These are phyloP conservation scores for Poeciliopsis turneri DNA, from an alignment of 2,797 vertebrate species.

Conservation along the genomic window DNA sequence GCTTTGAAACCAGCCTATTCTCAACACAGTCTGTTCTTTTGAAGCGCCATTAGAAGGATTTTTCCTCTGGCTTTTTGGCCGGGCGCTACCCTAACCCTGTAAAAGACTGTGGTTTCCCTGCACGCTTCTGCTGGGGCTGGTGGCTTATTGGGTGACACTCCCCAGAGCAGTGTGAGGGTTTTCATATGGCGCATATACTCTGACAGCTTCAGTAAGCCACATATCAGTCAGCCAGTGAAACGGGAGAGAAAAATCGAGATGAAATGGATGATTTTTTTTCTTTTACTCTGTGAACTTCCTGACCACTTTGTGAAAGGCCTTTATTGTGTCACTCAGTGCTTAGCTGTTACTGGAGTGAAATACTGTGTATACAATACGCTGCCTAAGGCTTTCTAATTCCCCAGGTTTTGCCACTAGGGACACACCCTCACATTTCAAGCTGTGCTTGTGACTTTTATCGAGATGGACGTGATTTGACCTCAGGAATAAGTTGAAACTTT, in stretches of 20 bases:
- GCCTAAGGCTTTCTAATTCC: conserved; percentile 48
- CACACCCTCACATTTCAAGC: conserved; percentile 46
- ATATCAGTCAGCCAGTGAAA: conserved; percentile 62
- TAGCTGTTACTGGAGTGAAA: conserved; percentile 60
- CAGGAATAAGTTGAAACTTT: conserved; percentile 29
- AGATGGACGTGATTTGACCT: conserved; percentile 38
- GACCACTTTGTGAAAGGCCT: conserved; percentile 63
- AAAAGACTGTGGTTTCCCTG: conserved; percentile 70
- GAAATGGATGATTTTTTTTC: conserved; percentile 65
- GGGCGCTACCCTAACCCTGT: conserved; percentile 67
- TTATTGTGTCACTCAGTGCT: conserved; percentile 69
- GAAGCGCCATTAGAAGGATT: conserved; percentile 73
- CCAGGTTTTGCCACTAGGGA: conserved; percentile 58
- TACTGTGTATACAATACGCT: conserved; percentile 42
- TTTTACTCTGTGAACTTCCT: conserved; percentile 65
- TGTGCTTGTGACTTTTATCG: conserved; percentile 41
- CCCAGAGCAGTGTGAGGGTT: conserved; percentile 55
- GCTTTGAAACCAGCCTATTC: conserved; percentile 70
- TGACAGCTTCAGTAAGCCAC: conserved; percentile 36
- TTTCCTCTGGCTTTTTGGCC: conserved; percentile 59
- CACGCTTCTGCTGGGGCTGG: conserved; percentile 57
- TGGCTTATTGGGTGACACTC: conserved; percentile 69
- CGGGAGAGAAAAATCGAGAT: conserved; percentile 42
- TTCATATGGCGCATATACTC: conserved; percentile 39
- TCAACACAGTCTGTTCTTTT: conserved; percentile 73